Base-by-base conservation (phyloP, 2,797 vertebrate genomes). In the Iguana delicatissima region DNA sequence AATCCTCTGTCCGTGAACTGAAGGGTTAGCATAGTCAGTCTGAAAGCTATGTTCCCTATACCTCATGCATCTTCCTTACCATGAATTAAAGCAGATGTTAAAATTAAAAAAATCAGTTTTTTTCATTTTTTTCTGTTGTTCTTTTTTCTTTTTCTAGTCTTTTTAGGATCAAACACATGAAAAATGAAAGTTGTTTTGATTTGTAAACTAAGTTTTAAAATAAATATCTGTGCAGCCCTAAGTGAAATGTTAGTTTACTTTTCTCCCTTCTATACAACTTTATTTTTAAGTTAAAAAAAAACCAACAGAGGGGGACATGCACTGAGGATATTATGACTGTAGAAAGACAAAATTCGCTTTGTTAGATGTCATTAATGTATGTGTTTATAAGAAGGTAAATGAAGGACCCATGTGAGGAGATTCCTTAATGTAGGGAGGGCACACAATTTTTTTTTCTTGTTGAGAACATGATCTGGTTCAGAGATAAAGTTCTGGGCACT, bases 21-120 rank as follows among this genome's bases (percentile, higher is more conserved):
- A 81, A 55, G 76, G 67, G 42, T 81, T 88, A 76, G 74, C 59
- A 88, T 57, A 85, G 8, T 67, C 76, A 82, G 42, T 80, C n/a
- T 84, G 85, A 89, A 80, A 46, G 55, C 77, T 46, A 20, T 7
- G n/a, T 42, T 80, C 50, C 35, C 69, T 83, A 35, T 74, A 32
- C 38, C 52, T 87, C 57, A 76, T 64, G 42, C 38, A 55, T 22
- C n/a, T 85, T 79, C 13, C 85, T 84, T 83, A 80, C 87, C 26
- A 13, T 29, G 38, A 24, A 1, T 14, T 62, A 80, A 26, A 50
- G 24, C 18, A 16, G 73, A 62, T 87, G 80, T 89, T n/a, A n/a
- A n/a, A n/a, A n/a, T n/a, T n/a, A n/a, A n/a, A n/a, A n/a, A n/a
- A n/a, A n/a, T n/a, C n/a, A n/a, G n/a, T n/a, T n/a, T n/a, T n/a